Evolutionary conservation across 2,888 invertebrate species (phyloP).

Genomic region (Augochlorella aurata): DNA sequence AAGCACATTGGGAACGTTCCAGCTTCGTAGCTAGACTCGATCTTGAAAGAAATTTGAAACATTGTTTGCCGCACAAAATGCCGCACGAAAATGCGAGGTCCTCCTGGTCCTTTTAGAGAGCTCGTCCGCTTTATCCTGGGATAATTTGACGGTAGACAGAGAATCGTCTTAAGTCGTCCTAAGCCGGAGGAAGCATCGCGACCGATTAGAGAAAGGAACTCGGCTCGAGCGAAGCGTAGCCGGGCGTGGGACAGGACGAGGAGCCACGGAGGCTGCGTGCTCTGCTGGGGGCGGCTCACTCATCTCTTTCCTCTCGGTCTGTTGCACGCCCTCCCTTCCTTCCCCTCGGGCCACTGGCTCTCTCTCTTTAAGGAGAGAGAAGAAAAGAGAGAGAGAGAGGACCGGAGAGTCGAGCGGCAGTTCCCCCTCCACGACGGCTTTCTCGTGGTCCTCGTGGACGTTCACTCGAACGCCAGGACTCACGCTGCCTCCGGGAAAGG

Average conservation of each 20-base stretch:
- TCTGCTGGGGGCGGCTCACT: constrained; percentile 81
- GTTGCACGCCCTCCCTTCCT: constrained; percentile 35
- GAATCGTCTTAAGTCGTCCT: not conserved
- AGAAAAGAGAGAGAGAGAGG: not conserved
- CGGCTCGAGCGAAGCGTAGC: constrained; percentile 72
- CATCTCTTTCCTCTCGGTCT: constrained; percentile 55
- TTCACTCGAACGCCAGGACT: constrained; percentile 51
- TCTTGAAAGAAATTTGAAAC: not conserved
- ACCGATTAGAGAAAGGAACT: constrained; percentile 68
- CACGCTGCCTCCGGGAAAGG: constrained; percentile 63
- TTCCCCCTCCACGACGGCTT: constrained; percentile 29
- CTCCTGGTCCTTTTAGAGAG: not conserved
- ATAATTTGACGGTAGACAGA: not conserved
- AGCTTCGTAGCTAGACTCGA: not conserved
- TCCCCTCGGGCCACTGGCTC: constrained; percentile 28
- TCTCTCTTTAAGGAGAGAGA: not conserved
- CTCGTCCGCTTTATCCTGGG: not conserved
- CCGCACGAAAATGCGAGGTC: not conserved
- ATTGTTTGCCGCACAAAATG: not conserved
- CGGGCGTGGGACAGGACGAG: constrained; percentile 75
- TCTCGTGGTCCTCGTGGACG: constrained; percentile 41
- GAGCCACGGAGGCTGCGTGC: constrained; percentile 76
- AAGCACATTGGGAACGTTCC: not conserved
- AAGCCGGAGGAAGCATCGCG: not conserved
- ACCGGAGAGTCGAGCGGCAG: constrained; percentile 10